These are phyloP conservation scores for Microtus californicus DNA, from an alignment of 2,797 vertebrate species.

Conservation along the genomic window DNA sequence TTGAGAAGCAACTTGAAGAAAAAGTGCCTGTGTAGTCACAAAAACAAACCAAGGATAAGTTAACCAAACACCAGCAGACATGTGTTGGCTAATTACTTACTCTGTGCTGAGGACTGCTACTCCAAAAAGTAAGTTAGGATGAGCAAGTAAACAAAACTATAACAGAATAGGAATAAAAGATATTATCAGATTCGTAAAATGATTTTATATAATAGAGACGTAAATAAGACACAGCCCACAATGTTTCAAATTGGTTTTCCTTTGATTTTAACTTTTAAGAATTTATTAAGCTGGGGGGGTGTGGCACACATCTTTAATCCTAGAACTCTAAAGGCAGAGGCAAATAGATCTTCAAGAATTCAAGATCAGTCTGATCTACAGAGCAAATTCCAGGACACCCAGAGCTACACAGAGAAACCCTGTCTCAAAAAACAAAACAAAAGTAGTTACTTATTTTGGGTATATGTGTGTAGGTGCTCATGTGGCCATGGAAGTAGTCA, in stretches of 20 bases:
- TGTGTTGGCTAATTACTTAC: neutral
- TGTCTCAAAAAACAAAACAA: too few relatives aligned
- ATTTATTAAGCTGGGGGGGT: neutral
- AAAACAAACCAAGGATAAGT: neutral
- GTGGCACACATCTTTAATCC: too few relatives aligned
- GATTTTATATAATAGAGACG: constrained; percentile 20
- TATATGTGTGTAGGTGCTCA: neutral
- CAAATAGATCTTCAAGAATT: too few relatives aligned
- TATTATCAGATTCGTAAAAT: constrained; percentile 1
- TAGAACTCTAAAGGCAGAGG: too few relatives aligned
- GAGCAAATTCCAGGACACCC: too few relatives aligned
- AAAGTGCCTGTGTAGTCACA: neutral
- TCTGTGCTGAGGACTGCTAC: neutral
- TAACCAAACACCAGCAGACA: neutral
- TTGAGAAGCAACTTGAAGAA: neutral
- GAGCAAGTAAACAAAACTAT: constrained; percentile 32
- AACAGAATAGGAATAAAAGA: neutral
- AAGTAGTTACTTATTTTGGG: neutral
- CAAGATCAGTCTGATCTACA: too few relatives aligned
- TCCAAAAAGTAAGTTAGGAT: neutral
- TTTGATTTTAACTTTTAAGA: neutral
- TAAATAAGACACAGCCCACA: neutral
- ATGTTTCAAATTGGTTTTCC: neutral
- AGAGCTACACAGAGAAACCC: too few relatives aligned
- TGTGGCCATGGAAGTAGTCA: neutral